Base-by-base conservation (phyloP, 2,113 vertebrate species). In the Neolamprologus sp. region DNA sequence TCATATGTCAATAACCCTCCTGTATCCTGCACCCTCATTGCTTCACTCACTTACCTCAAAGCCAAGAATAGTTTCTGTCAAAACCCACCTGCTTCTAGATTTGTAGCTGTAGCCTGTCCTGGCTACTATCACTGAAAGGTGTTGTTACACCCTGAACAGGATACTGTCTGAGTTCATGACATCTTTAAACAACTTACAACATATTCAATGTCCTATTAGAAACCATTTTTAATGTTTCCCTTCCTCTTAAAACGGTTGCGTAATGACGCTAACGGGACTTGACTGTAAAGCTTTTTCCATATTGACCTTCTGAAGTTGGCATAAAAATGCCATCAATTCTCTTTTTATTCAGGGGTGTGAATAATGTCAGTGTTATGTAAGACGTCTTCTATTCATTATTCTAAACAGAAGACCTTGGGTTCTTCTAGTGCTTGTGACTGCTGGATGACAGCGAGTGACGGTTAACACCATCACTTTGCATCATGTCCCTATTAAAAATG, bases 351-450 rank as follows among this genome's bases (percentile, higher is more conserved):
- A 40, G 51, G 79, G 87, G 92, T 83, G 89, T 92, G 87, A 91
- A 88, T 90, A 87, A 92, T 85, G 91, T 91, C 91, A 88, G 80
- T 12, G 37, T 93, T 90, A 85, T 42, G 81, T 57, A 93, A 91
- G 37, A 79, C 4, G 3, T n/a, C 21, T 4, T 80, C 40, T 33
- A 23, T 88, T 92, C 71, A 78, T 78, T 45, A 55, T 5, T 17
- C 51, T 55, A 17, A 81, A 73, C 33, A 40, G 35, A 53, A 42
- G 4, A 35, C 55, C 65, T 81, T 71, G 26, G 42, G n/a, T 10
- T 83, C 37, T 55, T 55, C 4, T 9, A 30, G 71, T 12, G 26
- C 71, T 49, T 30, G 45, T 0, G 23, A 23, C 17, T 21, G 63
- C n/a, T 80, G 7, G 9, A 12, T 35, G 3, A 58, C 16, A 78